phyloP scores from a whole-genome alignment of 2,888 invertebrate genomes.

The Loripinus fragilis region DNA sequence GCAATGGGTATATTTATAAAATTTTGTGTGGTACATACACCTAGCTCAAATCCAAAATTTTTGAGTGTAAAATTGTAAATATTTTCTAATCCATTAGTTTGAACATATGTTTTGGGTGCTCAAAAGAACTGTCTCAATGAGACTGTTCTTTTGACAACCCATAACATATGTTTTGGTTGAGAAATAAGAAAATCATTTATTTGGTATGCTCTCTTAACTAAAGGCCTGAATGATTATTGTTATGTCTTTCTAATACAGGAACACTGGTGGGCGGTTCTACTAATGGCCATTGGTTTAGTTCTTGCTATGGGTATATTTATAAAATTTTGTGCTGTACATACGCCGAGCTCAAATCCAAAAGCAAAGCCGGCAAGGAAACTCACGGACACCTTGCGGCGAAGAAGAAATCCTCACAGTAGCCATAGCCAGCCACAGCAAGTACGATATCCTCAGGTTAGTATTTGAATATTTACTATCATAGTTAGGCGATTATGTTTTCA shows the following conservation, averaged over 20 bases:
- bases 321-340: constrained; percentile 99
- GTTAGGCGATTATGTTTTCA: too few species aligned
- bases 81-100: too few species aligned
- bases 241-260: constrained; percentile 64
- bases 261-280: constrained; percentile 87
- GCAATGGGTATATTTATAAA: constrained; percentile 99
- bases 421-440: constrained; percentile 45
- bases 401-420: constrained; percentile 51
- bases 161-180: too few species aligned
- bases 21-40: constrained; percentile 99
- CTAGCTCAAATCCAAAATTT: constrained; percentile 99
- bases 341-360: constrained; percentile 99
- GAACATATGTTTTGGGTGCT: too few species aligned
- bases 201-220: too few species aligned
- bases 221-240: too few species aligned
- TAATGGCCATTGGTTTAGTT: constrained; percentile 95
- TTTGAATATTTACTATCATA: too few species aligned
- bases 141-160: too few species aligned
- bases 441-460: constrained; percentile 54
- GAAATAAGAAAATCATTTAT: too few species aligned
- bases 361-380: constrained; percentile 97
- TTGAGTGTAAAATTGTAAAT: too few species aligned
- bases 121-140: too few species aligned
- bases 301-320: constrained; percentile 99
- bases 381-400: constrained; percentile 85